These are phyloP conservation scores for Nannobrachium achirus DNA, from an alignment of 2,113 vertebrate species.

Conservation along the genomic window DNA sequence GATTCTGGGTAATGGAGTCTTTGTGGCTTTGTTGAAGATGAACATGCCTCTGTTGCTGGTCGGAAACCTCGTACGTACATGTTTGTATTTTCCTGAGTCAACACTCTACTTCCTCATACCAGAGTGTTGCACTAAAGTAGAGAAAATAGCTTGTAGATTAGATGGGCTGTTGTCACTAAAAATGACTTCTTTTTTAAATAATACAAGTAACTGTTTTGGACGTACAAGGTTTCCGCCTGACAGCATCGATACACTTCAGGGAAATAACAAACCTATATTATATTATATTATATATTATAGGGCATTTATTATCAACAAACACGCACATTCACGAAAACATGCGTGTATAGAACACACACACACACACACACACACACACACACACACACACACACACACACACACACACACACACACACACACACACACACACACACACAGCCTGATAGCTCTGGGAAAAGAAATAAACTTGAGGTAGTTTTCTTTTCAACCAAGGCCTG, in stretches of 20 bases:
- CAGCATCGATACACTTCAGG: conserved; percentile 52
- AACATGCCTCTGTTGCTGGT: conserved; percentile 37
- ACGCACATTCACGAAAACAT: not conserved
- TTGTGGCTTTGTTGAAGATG: conserved; percentile 41
- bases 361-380: conserved; percentile 11
- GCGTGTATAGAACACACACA: not conserved
- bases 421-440: conserved; percentile 19
- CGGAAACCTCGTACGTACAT: too few relatives aligned
- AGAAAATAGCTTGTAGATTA: too few relatives aligned
- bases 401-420: conserved; percentile 31
- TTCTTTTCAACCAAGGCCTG: conserved; percentile 68
- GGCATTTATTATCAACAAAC: conserved; percentile 46
- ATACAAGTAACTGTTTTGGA: too few relatives aligned
- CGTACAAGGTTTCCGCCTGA: too few relatives aligned
- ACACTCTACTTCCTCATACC: too few relatives aligned
- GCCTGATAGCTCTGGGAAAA: conserved; percentile 64
- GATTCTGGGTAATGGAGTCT: conserved; percentile 51
- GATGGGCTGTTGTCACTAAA: too few relatives aligned
- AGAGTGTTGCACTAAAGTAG: too few relatives aligned
- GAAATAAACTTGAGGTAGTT: conserved; percentile 81
- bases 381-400: conserved; percentile 27
- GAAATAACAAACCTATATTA: conserved; percentile 45
- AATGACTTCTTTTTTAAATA: too few relatives aligned
- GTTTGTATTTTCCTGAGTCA: too few relatives aligned
- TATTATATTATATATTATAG: conserved; percentile 19